These are phyloP conservation scores for Corythaixoides concolor DNA, from an alignment of 2,113 vertebrate genomes.

Conservation along the genomic window DNA sequence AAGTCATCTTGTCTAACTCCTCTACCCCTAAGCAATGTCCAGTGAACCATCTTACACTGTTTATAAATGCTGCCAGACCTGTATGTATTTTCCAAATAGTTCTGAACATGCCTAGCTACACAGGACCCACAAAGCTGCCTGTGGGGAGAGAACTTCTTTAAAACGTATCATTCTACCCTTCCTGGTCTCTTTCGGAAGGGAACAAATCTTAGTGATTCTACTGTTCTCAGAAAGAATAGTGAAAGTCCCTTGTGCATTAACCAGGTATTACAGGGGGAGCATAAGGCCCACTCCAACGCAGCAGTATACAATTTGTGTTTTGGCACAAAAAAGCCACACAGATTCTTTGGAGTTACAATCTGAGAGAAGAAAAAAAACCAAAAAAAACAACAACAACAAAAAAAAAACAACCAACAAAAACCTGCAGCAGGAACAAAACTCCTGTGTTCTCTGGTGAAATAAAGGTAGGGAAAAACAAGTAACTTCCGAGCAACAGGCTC, in stretches of 20 bases:
- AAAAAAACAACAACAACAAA: too few relatives aligned
- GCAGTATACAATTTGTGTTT: accelerated
- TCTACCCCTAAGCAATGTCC: background rate
- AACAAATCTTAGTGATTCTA: background rate
- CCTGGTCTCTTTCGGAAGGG: background rate
- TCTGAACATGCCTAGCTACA: background rate
- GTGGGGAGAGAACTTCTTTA: background rate
- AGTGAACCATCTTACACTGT: background rate
- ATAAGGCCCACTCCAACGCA: accelerated
- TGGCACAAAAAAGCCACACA: accelerated
- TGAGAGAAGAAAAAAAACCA: too few relatives aligned
- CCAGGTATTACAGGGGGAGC: accelerated
- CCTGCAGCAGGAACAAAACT: accelerated
- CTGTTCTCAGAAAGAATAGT: accelerated
- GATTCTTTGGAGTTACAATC: background rate
- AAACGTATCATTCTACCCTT: background rate
- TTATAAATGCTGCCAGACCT: background rate
- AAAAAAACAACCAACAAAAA: too few relatives aligned
- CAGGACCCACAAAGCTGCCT: background rate
- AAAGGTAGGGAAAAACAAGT: accelerated
- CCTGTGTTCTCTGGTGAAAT: accelerated
- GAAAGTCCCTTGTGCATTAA: accelerated
- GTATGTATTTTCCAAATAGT: background rate
- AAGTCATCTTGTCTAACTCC: background rate
- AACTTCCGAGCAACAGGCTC: background rate